A percentile compares a stretch with the other conserved stretches of the same genome.
phyloP scores from a whole-genome alignment of 2,113 vertebrate species.

The Rhynchomys soricoides region DNA sequence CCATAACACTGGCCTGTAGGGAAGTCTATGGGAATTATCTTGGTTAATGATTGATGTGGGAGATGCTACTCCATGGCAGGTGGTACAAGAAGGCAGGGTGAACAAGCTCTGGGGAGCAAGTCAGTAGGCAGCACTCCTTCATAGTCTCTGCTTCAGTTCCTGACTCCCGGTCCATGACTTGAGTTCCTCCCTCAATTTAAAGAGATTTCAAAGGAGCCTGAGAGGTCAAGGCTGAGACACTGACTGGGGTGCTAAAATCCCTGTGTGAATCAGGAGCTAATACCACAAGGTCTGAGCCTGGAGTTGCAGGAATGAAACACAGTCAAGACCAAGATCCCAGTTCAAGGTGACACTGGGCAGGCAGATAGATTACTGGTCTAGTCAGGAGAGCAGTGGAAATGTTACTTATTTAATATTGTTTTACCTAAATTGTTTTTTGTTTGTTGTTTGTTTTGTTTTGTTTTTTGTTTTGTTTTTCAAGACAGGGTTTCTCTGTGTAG shows the following conservation, averaged over 20 bases:
- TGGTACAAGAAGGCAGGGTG: too few relatives aligned
- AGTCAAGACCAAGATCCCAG: background rate
- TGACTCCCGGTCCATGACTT: background rate
- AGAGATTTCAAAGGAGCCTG: background rate
- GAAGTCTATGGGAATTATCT: background rate
- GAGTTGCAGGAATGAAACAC: background rate
- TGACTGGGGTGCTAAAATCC: background rate
- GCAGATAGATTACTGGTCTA: background rate
- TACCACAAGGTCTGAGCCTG: background rate
- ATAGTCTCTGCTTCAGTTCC: background rate
- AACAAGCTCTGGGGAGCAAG: too few relatives aligned
- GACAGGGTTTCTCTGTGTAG: too few relatives aligned
- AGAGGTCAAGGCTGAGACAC: background rate
- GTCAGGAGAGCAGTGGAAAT: background rate
- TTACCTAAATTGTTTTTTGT: background rate
- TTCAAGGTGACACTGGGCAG: background rate
- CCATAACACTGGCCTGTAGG: background rate
- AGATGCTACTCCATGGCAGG: background rate
- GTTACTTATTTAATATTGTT: background rate
- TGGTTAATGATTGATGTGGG: background rate
- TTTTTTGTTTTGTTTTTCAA: too few relatives aligned
- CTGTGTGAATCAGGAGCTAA: background rate
- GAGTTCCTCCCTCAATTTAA: background rate
- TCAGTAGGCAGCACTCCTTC: background rate
- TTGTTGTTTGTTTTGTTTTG: too few relatives aligned